Conservation (phyloP, 2,113 vertebrate species). For the Hyaena hyaena region DNA sequence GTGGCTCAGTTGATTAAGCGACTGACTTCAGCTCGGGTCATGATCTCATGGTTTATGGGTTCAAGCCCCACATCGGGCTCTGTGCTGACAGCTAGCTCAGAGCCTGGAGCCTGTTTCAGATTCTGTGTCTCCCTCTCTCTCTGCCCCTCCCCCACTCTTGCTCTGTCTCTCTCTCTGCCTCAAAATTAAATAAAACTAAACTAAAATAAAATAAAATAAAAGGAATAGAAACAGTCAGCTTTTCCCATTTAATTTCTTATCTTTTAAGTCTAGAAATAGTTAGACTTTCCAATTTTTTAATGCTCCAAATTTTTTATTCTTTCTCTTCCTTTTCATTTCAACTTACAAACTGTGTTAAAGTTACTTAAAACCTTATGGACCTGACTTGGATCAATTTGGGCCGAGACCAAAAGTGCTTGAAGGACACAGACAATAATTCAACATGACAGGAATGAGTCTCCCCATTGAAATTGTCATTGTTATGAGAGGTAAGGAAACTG, state of each 20-base stretch:
- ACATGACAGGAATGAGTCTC: neutral
- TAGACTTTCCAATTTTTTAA: neutral
- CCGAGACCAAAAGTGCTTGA: neutral
- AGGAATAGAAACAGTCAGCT: neutral
- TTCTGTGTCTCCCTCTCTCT: too few species aligned
- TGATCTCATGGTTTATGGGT: too few species aligned
- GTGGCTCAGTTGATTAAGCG: too few species aligned
- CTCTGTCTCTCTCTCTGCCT: too few species aligned
- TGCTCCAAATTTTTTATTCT: neutral
- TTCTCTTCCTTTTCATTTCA: conserved; percentile 32
- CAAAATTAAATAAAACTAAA: too few species aligned
- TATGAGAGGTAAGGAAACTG: neutral
- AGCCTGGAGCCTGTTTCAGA: too few species aligned
- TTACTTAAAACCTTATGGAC: neutral
- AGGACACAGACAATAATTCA: neutral
- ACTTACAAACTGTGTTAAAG: conserved; percentile 31
- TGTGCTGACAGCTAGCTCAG: too few species aligned
- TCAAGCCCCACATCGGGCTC: too few species aligned
- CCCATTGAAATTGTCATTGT: neutral
- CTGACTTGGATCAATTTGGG: neutral
- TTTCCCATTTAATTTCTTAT: neutral
- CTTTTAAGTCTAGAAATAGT: neutral
- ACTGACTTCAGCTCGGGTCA: too few species aligned
- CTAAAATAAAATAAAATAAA: too few species aligned
- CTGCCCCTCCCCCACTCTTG: too few species aligned